phyloP scores from a whole-genome alignment of 2,113 vertebrate genomes.

The Cynocephalus volans region DNA sequence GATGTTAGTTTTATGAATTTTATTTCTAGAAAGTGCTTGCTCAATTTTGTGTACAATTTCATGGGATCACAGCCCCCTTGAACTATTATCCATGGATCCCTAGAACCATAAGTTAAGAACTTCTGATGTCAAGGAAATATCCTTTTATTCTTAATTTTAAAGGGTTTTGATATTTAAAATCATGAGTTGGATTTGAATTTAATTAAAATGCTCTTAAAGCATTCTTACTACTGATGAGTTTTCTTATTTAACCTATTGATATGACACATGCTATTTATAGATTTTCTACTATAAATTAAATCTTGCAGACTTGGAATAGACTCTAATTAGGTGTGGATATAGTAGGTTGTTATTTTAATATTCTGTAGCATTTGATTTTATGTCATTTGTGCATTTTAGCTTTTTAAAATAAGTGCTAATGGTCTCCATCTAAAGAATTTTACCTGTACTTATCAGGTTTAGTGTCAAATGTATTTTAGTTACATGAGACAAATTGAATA shows the following conservation, averaged over 20 bases:
- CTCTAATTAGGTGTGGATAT: conserved; percentile 38
- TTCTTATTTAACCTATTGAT: conserved; percentile 14
- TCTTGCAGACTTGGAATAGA: background rate
- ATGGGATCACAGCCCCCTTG: background rate
- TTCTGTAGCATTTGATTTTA: background rate
- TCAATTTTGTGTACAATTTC: conserved; percentile 17
- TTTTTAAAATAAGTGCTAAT: conserved; percentile 14
- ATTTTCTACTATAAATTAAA: conserved; percentile 33
- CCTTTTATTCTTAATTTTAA: background rate
- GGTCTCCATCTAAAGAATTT: conserved; percentile 21
- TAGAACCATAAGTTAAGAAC: background rate
- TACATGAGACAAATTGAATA: background rate
- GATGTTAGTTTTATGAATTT: conserved; percentile 10
- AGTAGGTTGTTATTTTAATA: conserved; percentile 44
- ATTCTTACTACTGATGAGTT: background rate
- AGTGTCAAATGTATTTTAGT: conserved; percentile 13
- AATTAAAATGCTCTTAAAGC: conserved; percentile 43
- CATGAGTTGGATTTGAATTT: conserved; percentile 17
- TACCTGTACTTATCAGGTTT: conserved; percentile 2
- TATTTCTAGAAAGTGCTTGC: conserved; percentile 46
- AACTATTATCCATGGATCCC: background rate
- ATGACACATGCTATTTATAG: background rate
- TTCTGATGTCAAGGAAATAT: conserved; percentile 41
- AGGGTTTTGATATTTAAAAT: conserved; percentile 51
- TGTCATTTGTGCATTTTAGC: conserved; percentile 24